Evolutionary conservation across 2,797 vertebrate genomes (phyloP).

Genomic region (Brotogeris chrysoptera): DNA sequence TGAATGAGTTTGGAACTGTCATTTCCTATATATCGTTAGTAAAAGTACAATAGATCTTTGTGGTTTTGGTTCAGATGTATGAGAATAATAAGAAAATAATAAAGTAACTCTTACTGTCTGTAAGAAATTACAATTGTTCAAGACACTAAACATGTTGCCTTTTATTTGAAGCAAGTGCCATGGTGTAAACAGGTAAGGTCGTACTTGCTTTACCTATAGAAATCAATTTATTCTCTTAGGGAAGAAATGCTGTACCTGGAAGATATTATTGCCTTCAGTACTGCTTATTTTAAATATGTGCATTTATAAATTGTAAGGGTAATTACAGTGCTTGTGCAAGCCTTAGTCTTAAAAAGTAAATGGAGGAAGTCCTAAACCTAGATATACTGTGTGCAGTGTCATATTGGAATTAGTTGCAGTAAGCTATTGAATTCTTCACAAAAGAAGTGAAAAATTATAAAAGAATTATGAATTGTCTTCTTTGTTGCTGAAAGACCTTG

Average conservation of each 20-base stretch:
- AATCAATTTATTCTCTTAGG: background rate
- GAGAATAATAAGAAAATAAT: background rate
- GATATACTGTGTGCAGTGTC: background rate
- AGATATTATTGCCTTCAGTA: background rate
- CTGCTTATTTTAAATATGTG: background rate
- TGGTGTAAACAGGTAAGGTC: background rate
- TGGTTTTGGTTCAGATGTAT: background rate
- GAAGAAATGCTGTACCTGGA: background rate
- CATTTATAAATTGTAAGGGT: background rate
- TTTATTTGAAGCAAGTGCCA: background rate
- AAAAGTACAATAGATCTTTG: background rate
- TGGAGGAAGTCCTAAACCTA: background rate
- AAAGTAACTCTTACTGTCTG: background rate
- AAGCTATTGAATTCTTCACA: background rate
- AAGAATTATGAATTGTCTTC: background rate
- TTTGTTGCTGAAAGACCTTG: background rate
- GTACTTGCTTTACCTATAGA: background rate
- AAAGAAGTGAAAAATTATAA: background rate
- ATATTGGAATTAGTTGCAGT: background rate
- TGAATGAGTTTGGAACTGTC: background rate
- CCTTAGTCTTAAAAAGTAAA: background rate
- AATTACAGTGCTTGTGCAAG: background rate
- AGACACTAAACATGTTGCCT: background rate
- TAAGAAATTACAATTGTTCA: background rate
- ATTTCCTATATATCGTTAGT: background rate